Evolutionary conservation across 2,113 vertebrate species (phyloP), one percentile per base, ranked within the genome.

Genomic region (Zingel zingel): DNA sequence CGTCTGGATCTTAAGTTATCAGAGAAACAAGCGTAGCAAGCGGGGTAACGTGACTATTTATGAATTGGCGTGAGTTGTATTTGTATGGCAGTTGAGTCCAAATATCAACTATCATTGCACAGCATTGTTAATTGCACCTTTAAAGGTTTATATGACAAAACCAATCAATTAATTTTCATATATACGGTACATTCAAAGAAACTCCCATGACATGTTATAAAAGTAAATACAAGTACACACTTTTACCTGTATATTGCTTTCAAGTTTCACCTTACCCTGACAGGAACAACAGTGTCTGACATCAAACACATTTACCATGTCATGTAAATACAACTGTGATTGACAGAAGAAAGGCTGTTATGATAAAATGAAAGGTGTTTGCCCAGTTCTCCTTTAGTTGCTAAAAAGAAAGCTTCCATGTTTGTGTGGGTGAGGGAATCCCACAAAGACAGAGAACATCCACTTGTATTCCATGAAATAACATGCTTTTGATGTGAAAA

Each of bases 401-500:
- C 47, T 48, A 33, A 58, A 71, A 59, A 77, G 23, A 54, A 72
- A 27, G 48, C 27, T 11, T 63, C 64, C 14, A 4, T 19, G 25
- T 81, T 27, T 64, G 15, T 76, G 43, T 45, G 36, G 43, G 25
- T 2, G 67, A 45, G 51, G 56, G n/a, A 58, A 50, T 86, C 61
- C 71, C 66, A 64, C 47, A 72, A 64, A 59, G 58, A 47, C 61
- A 21, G 43, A 56, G 50, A 27, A 67, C 75, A 33, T 67, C n/a
- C 64, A 39, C 63, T 61, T 59, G 75, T 39, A 9, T 75, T 51
- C 30, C 16, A 23, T 57, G 67, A 73, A 77, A 77, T 47, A 58
- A 76, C 82, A 33, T 23, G 62, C 23, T 74, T 14, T 39, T 58
- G 67, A 77, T 74, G 79, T 51, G 72, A 83, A 58, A 71, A 73